Evolutionary conservation across 2,797 vertebrate genomes (phyloP), one percentile per base, ranked within the genome.

Genomic region (Dendrocincla fuliginosa): DNA sequence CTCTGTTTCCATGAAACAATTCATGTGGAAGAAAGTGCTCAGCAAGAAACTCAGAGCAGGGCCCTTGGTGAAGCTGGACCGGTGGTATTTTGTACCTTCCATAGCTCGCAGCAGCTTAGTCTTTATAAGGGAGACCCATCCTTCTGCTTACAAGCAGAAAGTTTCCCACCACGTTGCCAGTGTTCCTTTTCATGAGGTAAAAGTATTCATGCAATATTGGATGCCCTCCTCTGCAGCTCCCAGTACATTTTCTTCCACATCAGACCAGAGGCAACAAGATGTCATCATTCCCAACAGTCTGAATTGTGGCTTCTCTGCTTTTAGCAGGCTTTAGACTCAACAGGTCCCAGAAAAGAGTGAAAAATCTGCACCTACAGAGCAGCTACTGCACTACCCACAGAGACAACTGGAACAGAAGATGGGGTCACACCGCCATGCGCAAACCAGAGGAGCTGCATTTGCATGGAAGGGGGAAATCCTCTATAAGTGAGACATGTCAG

Each of bases 21-120:
- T 84, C 56, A 82, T 4, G 30, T 33, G 49, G 79, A 83, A 86
- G 30, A 37, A 92, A 80, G 39, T 23, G 23, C 25, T 68, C 3
- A 1, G 46, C 12, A 13, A 0, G 2, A 85, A 32, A 78, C 53
- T 47, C 53, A 87, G 39, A 84, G 55, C 33, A 56, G 0, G 0
- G 69, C 35, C 79, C 33, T 61, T 52, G 35, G 24, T 11, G 5
- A 92, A 78, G 56, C 42, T 68, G 60, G 53, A 70, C 68, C 60
- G 57, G 8, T 8, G 30, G 16, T 30, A 53, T 27, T 89, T 50
- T 59, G 41, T 56, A 90, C 78, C 10, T 24, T 25, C 28, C 49
- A 28, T 0, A 84, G 73, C n/a, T 56, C 64, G 60, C 4, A 2
- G 47, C 28, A 87, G 44, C 41, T 89, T 67, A 57, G 25, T 27